phyloP scores from a whole-genome alignment of 1,140 invertebrate species.

The Drosophila ogumai region DNA sequence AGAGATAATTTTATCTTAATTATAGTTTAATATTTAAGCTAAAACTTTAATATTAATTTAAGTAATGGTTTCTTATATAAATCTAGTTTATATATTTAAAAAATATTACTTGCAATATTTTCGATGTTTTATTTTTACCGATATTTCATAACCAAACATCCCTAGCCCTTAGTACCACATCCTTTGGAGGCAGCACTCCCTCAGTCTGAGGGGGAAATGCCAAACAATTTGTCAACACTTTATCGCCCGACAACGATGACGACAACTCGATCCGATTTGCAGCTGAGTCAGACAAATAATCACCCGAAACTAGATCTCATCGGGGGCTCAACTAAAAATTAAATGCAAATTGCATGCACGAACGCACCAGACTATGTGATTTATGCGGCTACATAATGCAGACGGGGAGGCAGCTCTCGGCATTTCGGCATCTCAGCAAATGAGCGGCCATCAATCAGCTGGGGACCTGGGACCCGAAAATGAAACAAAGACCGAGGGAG shows the following conservation, averaged over 20 bases:
- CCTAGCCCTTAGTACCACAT: too few species aligned
- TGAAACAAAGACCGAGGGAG: constrained; percentile 11
- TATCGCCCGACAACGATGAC: constrained; percentile 47
- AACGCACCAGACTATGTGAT: constrained; percentile 53
- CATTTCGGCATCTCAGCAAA: constrained; percentile 25
- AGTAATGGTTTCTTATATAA: background rate
- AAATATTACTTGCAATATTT: background rate
- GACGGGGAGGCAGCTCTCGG: constrained; percentile 28
- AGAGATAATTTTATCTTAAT: background rate
- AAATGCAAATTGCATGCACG: constrained; percentile 77
- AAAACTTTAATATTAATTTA: background rate
- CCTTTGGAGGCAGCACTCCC: background rate
- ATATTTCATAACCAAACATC: too few species aligned
- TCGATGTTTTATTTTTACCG: background rate
- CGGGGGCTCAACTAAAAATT: constrained; percentile 52
- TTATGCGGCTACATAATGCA: constrained; percentile 51
- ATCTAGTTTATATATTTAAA: background rate
- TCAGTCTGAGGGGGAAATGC: constrained; percentile 10
- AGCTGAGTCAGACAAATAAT: constrained; percentile 55
- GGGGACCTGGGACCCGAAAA: background rate
- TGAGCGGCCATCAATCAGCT: constrained; percentile 37
- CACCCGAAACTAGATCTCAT: constrained; percentile 31
- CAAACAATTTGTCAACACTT: constrained; percentile 60
- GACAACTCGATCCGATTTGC: constrained; percentile 41
- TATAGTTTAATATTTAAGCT: background rate